These are phyloP conservation scores for Strigamia maritima DNA, from an alignment of 2,888 invertebrate species.

Conservation along the genomic window DNA sequence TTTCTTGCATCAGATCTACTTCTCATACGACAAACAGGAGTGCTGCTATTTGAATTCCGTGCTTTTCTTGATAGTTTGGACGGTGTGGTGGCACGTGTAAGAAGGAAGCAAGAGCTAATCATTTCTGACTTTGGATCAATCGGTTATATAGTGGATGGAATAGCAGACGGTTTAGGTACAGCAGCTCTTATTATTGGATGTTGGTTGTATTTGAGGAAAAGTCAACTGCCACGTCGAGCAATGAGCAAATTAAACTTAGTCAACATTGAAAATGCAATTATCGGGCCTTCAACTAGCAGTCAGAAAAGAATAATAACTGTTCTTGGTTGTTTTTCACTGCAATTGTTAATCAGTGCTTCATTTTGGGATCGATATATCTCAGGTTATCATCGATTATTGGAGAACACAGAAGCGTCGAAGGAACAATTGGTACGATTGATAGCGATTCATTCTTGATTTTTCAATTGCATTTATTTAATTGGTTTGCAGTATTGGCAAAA, in stretches of 20 bases:
- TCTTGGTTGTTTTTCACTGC: conserved; percentile 52
- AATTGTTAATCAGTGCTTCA: conserved; percentile 69
- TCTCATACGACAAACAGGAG: conserved; percentile 67
- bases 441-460: background rate
- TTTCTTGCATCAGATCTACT: conserved; percentile 70
- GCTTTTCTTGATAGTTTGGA: conserved; percentile 82
- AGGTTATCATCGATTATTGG: conserved; percentile 71
- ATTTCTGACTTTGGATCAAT: conserved; percentile 72
- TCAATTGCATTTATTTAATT: background rate
- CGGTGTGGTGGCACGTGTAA: conserved; percentile 76
- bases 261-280: background rate
- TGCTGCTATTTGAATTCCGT: conserved; percentile 73
- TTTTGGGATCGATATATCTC: conserved; percentile 83
- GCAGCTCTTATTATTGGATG: conserved; percentile 68
- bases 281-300: background rate
- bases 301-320: conserved; percentile 37
- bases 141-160: conserved; percentile 78
- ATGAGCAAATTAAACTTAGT: background rate
- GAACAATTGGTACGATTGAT: conserved; percentile 41
- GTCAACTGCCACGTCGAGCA: background rate
- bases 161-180: conserved; percentile 75
- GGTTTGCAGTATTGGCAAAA: conserved; percentile 46
- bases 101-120: conserved; percentile 71
- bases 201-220: conserved; percentile 43
- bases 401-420: conserved; percentile 53